Base-by-base conservation (phyloP, 2,113 vertebrate genomes). In the Microcebus griseorufus region DNA sequence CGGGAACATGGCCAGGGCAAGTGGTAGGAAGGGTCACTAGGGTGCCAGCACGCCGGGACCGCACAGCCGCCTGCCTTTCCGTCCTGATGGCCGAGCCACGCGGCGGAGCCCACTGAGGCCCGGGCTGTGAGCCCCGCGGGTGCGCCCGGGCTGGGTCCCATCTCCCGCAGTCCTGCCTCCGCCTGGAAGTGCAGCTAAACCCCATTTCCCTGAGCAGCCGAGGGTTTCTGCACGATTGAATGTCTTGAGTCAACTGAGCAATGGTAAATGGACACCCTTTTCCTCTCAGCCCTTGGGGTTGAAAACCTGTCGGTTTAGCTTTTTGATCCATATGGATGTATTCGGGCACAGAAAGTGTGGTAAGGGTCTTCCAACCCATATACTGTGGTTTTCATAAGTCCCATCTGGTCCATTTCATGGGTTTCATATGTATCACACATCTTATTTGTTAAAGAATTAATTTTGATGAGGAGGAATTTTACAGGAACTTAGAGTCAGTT, bases 1-100 rank as follows among this genome's bases (percentile, higher is more conserved):
- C 0, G 34, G 32, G 3, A 75, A 25, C 17, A 29, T 0, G 2
- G 34, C 12, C 0, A 5, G 7, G 14, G 34, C 12, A 0, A 0
- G 34, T 18, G 18, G 4, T 2, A 8, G 60, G 23, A 12, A 22
- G 45, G 76, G 6, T 17, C 29, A 3, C 4, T 62, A n/a, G 23
- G 82, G 6, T 32, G 39, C 1, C 53, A 27, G 34, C 18, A 0
- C 32, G 73, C 29, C 29, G 37, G 20, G n/a, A 55, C 32, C 12
- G 2, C 25, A 0, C 45, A 1, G 3, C 18, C 3, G 32, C 87
- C 53, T 53, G 9, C 25, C 29, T 13, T 1, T 5, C 14, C 16
- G 5, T 17, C 18, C 17, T 2, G 4, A 18, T 1, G 11, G 20
- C 55, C 16, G 42, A 45, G 37, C 12, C 32, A 9, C 10, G 1